phyloP scores from a whole-genome alignment of 2,888 invertebrate genomes.

The Hirtodrosophila confusa region DNA sequence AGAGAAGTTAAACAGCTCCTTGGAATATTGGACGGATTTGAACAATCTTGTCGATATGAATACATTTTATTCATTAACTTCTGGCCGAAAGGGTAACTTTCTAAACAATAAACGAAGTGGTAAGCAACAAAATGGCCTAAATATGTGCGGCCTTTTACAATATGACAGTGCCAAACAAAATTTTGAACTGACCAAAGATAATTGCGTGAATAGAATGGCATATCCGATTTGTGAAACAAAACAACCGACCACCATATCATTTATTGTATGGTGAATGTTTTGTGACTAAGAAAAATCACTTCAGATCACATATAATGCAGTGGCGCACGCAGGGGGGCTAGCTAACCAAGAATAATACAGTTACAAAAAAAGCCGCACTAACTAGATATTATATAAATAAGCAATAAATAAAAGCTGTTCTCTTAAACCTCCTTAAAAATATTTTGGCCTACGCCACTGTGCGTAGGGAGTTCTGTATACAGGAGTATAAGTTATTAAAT shows the following conservation, averaged over 20 bases:
- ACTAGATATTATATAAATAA: no score
- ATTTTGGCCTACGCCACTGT: no score
- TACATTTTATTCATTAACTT: conserved; percentile 23
- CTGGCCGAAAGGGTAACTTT: neutral
- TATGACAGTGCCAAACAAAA: neutral
- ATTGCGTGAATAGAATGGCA: neutral
- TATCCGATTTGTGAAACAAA: conserved; percentile 35
- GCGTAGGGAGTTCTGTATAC: no score
- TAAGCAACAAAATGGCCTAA: neutral
- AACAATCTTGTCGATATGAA: conserved; percentile 8
- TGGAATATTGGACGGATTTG: conserved; percentile 39
- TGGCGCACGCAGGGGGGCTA: no score
- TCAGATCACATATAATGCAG: no score
- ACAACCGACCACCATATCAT: conserved; percentile 8
- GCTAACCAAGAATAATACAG: no score
- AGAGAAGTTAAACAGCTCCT: neutral
- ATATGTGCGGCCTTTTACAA: conserved; percentile 20
- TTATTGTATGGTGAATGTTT: conserved; percentile 15
- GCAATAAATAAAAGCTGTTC: no score
- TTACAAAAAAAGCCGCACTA: no score
- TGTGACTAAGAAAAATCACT: no score
- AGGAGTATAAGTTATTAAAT: neutral
- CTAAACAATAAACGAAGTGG: neutral
- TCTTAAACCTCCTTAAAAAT: no score
- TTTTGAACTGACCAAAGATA: neutral